Evolutionary conservation across 2,888 invertebrate genomes (phyloP), one percentile per base, ranked within the genome.

Genomic region (Drosophila recens): DNA sequence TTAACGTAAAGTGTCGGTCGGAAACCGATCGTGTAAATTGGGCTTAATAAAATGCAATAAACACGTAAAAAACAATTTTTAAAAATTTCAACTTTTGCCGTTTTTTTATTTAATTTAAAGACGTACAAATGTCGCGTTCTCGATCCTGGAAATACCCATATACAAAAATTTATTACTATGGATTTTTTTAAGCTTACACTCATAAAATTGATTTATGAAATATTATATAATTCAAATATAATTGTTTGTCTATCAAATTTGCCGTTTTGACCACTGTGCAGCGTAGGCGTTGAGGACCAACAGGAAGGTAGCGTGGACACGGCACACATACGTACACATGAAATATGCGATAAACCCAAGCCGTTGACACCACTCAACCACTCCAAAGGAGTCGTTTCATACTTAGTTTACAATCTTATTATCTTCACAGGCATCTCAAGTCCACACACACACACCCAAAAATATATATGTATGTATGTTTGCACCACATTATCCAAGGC

Each of bases 361-460:
- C 56, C 52, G 48, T 23, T 52, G 38, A 68, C 65, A 63, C 46
- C 40, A 61, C 38, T 57, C 42, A 27, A 46, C 53, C 62, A 52
- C 53, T 42, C 15, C 57, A 42, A 11, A 40, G 46, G 38, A 56
- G 68, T 78, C 74, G 67, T 67, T 72, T 73, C 65, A 75, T 80
- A 58, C 65, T 59, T 65, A 87, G 87, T 87, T 85, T 85, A 85
- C 86, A 85, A 85, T 85, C 84, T 85, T 82, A 87, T 85, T 84
- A 87, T 84, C 85, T 76, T 63, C 56, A 62, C 76, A 63, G 71
- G 74, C 82, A 87, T 87, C 84, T 82, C 67, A 72, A 72, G 69
- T 65, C 66, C 75, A 15, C 56, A 46, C 61, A 53, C 38, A 36
- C 56, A 38, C 36, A 9, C 56, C 65, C 62, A 57, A 61, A 53